Evolutionary conservation across 2,888 invertebrate genomes (phyloP).

Genomic region (Leucophenga montana): DNA sequence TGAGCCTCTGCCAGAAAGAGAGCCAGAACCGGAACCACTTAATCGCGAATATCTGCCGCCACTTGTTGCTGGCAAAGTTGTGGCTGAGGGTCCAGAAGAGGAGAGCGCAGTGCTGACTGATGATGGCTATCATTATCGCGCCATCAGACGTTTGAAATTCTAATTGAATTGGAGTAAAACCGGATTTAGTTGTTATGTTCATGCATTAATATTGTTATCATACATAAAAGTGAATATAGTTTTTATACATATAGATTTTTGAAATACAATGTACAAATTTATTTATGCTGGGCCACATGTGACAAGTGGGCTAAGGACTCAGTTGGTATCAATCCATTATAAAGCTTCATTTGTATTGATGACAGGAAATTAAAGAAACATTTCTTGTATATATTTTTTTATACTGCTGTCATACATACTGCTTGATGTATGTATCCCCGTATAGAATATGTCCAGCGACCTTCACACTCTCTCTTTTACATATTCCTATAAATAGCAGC

Average conservation of each 20-base stretch:
- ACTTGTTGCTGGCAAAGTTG: constrained; percentile 47
- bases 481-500: no score
- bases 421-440: no score
- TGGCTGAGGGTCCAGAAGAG: constrained; percentile 46
- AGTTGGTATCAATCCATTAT: constrained; percentile 23
- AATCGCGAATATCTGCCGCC: constrained; percentile 60
- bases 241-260: no score
- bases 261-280: no score
- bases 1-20: neutral
- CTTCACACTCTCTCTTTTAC: no score
- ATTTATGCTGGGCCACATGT: no score
- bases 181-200: no score
- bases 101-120: constrained; percentile 52
- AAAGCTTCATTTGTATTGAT: constrained; percentile 65
- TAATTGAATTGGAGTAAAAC: neutral
- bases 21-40: constrained; percentile 27
- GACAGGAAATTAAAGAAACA: constrained; percentile 67
- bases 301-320: neutral
- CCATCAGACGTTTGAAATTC: constrained; percentile 47
- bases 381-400: no score
- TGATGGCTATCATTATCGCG: constrained; percentile 64
- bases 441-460: no score
- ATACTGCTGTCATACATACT: no score
- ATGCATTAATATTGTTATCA: no score
- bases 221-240: no score